Base-by-base conservation (phyloP, 2,113 vertebrate genomes). In the Albula glossodonta region DNA sequence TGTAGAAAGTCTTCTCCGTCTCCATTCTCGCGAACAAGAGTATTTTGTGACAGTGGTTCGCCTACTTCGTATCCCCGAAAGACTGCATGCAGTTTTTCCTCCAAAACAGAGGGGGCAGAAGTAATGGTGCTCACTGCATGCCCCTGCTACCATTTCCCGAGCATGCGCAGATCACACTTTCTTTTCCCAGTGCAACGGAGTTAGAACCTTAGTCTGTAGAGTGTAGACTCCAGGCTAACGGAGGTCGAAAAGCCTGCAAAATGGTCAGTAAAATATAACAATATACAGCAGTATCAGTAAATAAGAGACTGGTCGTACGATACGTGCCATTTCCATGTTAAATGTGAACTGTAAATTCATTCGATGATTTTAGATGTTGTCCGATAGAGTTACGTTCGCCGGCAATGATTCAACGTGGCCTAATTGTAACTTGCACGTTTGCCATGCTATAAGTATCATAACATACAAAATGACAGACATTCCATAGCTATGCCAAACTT, bases 281-380 rank as follows among this genome's bases (percentile, higher is more conserved):
- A 96, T 96, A 94, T 87, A 83, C 49, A 22, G 52, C 3, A 83
- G 19, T 78, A 84, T 83, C 2, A 57, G 78, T 88, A 60, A 78
- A 22, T 87, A 87, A 91, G 50, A 87, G 84, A 0, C 87, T 13
- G 66, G 82, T 51, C 0, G 3, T 51, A 41, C 81, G 66, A 70
- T 63, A 22, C 66, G 52, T n/a, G 31, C 85, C 17, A 56, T 50
- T 89, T 85, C 86, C 25, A 83, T 87, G 80, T 70, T 70, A 50
- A n/a, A 89, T 87, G 88, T 85, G 87, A 60, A 41, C 83, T 15
- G 2, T 17, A 70, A 86, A 87, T 3, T 78, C 74, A 1, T n/a
- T 88, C 93, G 98, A 99, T 99, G 97, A 94, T 84, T 19, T 41
- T 93, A 89, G 98, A 99, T 99, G 94, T 52, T 1, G 10, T 51